These are phyloP conservation scores for Coreoperca whiteheadi DNA, from an alignment of 2,113 vertebrate genomes.

Conservation along the genomic window DNA sequence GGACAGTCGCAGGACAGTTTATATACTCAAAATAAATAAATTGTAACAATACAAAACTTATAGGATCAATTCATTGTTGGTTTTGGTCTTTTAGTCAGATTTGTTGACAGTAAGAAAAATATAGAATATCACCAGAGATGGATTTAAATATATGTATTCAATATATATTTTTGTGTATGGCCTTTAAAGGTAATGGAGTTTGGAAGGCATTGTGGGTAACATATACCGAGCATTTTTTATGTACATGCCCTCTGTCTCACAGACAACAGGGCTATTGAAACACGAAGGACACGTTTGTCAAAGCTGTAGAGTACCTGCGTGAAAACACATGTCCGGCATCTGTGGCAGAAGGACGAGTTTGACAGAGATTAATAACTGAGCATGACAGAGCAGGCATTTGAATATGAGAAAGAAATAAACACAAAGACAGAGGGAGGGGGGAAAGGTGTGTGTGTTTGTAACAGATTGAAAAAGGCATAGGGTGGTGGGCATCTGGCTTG, in stretches of 20 bases:
- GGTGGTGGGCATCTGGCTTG: conserved; percentile 14
- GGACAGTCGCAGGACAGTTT: neutral
- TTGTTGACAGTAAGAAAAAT: neutral
- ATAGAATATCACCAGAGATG: neutral
- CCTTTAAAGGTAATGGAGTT: neutral
- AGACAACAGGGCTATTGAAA: conserved; percentile 12
- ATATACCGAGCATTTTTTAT: neutral
- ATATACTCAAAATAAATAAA: neutral
- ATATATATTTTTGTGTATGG: neutral
- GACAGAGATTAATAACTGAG: conserved; percentile 42
- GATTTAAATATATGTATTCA: neutral
- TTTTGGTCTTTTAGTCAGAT: neutral
- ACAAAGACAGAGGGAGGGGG: neutral
- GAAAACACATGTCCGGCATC: conserved; percentile 32
- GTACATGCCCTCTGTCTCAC: neutral
- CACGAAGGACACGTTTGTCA: conserved; percentile 19
- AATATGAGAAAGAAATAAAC: conserved; percentile 1
- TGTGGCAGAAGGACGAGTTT: conserved; percentile 34
- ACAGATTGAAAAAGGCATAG: conserved; percentile 31
- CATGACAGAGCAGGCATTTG: neutral
- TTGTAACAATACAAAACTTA: neutral
- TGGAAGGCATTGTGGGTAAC: neutral
- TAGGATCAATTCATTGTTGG: neutral
- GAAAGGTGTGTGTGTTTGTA: neutral
- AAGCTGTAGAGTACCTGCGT: conserved; percentile 14